phyloP scores from a whole-genome alignment of 2,888 invertebrate species.

The Brenthis daphne region DNA sequence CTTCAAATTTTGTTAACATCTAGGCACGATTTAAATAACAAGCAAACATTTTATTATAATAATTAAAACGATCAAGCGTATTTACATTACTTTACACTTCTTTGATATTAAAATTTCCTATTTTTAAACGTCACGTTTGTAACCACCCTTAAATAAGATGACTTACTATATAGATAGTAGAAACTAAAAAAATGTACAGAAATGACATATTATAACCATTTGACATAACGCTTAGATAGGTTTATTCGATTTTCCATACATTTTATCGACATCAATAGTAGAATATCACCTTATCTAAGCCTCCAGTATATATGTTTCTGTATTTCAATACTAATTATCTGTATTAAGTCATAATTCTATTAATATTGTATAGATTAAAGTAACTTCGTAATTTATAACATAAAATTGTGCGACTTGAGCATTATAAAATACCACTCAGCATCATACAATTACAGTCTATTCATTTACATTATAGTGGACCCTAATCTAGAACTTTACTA shows the following conservation, averaged over 20 bases:
- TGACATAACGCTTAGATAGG: no score
- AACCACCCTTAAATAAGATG: no score
- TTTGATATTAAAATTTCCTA: background rate
- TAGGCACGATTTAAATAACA: slow-evolving; percentile 16
- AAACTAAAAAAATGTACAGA: no score
- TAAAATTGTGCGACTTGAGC: slow-evolving; percentile 26
- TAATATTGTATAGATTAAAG: background rate
- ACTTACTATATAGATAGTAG: no score
- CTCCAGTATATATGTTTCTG: no score
- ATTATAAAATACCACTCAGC: slow-evolving; percentile 22
- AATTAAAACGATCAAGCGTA: background rate
- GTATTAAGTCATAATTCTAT: no score
- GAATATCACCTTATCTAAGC: no score
- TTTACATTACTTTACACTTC: slow-evolving; percentile 21
- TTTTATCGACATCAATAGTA: no score
- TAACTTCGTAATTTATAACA: background rate
- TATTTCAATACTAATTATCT: no score
- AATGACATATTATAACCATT: no score
- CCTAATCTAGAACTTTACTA: background rate
- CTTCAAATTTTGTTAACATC: background rate
- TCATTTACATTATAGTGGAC: slow-evolving; percentile 15
- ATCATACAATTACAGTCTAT: slow-evolving; percentile 7
- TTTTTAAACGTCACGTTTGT: no score
- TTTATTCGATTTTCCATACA: no score
- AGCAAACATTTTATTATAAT: slow-evolving; percentile 5